A percentile compares a stretch with the other conserved stretches of the same genome.
phyloP scores from a whole-genome alignment of 1,140 invertebrate species.

The Cryptotermes secundus region DNA sequence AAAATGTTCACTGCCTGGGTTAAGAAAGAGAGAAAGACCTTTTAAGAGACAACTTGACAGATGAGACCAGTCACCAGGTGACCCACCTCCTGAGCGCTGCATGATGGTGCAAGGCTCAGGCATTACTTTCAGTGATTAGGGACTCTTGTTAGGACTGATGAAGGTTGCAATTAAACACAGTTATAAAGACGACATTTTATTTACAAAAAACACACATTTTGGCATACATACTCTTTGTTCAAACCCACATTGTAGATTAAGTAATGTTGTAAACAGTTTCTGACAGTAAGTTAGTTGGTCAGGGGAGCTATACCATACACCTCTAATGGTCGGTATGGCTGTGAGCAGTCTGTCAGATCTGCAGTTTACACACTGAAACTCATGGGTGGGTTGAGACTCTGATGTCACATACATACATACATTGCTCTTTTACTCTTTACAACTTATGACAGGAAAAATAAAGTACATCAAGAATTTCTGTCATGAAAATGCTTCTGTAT shows the following conservation, averaged over 20 bases:
- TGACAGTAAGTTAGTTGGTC: neutral
- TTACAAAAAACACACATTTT: neutral
- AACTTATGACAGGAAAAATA: neutral
- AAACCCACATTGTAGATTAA: constrained; percentile 3
- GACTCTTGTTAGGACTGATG: neutral
- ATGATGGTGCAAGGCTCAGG: too few relatives aligned
- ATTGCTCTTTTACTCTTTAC: neutral
- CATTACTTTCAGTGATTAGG: too few relatives aligned
- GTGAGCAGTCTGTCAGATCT: neutral
- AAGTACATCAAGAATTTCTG: neutral
- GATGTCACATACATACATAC: neutral
- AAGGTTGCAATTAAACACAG: neutral
- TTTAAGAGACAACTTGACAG: too few relatives aligned
- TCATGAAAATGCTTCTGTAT: neutral
- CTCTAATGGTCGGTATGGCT: neutral
- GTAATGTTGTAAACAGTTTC: neutral
- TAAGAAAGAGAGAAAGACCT: too few relatives aligned
- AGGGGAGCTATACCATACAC: neutral
- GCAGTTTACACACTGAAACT: neutral
- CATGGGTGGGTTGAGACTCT: neutral
- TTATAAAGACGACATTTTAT: constrained; percentile 10
- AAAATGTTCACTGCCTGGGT: too few relatives aligned
- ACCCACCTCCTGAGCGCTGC: too few relatives aligned
- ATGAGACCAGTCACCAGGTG: too few relatives aligned
- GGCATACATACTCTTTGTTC: constrained; percentile 11